Evolutionary conservation across 2,888 invertebrate genomes (phyloP), one percentile per base, ranked within the genome.

Genomic region (Dioctria linearis): DNA sequence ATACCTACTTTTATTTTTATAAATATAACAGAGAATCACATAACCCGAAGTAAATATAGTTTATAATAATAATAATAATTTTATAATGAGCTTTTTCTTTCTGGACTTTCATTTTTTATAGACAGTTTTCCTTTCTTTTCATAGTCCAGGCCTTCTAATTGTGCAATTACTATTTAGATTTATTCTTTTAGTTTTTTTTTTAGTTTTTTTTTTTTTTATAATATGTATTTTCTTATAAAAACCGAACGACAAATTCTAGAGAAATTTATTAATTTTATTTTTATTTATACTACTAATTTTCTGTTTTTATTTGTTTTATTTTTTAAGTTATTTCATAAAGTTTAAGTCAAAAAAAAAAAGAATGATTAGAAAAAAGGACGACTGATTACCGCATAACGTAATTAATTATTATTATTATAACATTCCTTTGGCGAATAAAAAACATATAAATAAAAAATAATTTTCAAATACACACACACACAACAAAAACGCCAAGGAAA

Each of bases 291-390:
- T 46, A 46, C 46, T 46, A 46, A 5, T 46, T 8, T 46, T 46
- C 5, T 46, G 5, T 8, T 6, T 46, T 6, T 6, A 46, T 6
- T 46, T 6, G 0, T 46, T 46, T 51, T 71, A 51, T 39, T 71
- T 71, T 25, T 11, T 40, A 65, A 40, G 40, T 39, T 65, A 40
- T 40, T 39, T 40, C 39, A 5, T 39, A 13, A 37, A 79, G 61
- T 76, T 76, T 75, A 43, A 80, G 79, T 67, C 61, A 65, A 49
- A 75, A 57, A 43, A 43, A 43, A 73, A 79, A n/a, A n/a, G n/a
- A n/a, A 1, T 25, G 2, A 79, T 83, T 82, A 80, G 83, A 83
- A 82, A 81, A 82, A 83, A 83, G 83, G 83, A 83, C 78, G 83
- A 83, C 82, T 80, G 81, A 78, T 69, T 80, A 78, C 79, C 57